These are phyloP conservation scores for Daubentonia madagascariensis DNA, from an alignment of 2,113 vertebrate genomes.

Conservation along the genomic window DNA sequence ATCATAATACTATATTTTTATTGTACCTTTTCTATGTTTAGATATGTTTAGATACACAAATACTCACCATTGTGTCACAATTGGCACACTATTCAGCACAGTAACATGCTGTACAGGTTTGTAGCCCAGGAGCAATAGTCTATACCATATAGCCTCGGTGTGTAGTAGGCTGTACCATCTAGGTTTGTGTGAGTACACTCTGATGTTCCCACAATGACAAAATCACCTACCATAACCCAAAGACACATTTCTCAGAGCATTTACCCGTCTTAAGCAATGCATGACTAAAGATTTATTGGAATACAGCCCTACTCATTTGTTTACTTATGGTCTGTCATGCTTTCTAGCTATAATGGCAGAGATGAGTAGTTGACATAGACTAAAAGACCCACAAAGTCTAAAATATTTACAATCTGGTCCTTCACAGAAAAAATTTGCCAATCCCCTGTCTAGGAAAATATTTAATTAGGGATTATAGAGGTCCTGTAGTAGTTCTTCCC, in stretches of 20 bases:
- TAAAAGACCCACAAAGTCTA: neutral
- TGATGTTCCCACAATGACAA: neutral
- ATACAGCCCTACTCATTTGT: neutral
- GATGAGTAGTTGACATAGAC: neutral
- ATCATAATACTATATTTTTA: neutral
- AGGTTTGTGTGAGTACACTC: neutral
- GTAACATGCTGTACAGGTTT: neutral
- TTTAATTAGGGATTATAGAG: neutral
- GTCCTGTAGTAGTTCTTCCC: no score
- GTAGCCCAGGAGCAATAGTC: neutral
- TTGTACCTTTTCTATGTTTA: neutral
- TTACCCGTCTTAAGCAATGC: neutral
- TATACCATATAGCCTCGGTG: neutral
- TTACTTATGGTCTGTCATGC: neutral
- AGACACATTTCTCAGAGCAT: neutral
- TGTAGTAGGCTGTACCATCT: neutral
- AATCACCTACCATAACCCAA: neutral
- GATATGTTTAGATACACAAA: neutral
- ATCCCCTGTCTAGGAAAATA: neutral
- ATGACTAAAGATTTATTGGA: neutral
- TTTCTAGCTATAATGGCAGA: neutral
- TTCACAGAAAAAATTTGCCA: neutral
- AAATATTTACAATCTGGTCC: neutral
- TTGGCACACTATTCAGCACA: neutral
- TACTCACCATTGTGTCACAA: neutral